Percentiles rank a stretch among this genome's conserved stretches.
Conservation (phyloP, 92 coral and sea anemone genomes). For the Virgularia gustaviana region DNA sequence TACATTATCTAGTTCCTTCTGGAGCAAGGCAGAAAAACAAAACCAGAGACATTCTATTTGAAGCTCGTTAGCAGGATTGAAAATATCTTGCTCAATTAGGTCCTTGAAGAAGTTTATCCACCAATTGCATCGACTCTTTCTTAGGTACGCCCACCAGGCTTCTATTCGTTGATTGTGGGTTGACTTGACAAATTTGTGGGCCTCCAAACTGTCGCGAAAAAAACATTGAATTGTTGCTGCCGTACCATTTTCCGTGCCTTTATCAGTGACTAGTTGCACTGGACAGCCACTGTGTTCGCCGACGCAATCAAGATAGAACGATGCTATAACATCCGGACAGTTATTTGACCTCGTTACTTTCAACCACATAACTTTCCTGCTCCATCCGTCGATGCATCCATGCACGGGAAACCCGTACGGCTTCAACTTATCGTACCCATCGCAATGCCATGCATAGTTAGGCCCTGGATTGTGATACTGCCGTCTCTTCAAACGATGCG, state of each 20-base stretch:
- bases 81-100: slow-evolving; percentile 12
- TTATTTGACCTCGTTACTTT: slow-evolving; percentile 39
- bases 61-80: slow-evolving; percentile 26
- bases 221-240: slow-evolving; percentile 37
- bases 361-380: slow-evolving; percentile 44
- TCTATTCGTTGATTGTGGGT: slow-evolving; percentile 36
- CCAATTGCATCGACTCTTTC: slow-evolving; percentile 27
- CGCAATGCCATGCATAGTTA: slow-evolving; percentile 44
- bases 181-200: slow-evolving; percentile 31
- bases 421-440: slow-evolving; percentile 47
- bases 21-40: slow-evolving; percentile 32
- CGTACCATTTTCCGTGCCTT: slow-evolving; percentile 45
- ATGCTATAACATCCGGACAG: slow-evolving; percentile 39
- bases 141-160: slow-evolving; percentile 38
- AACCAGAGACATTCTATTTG: slow-evolving; percentile 46
- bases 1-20: slow-evolving; percentile 29
- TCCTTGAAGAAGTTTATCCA: slow-evolving; percentile 51
- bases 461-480: slow-evolving; percentile 29
- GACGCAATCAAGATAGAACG: slow-evolving; percentile 40
- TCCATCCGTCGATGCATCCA: slow-evolving; percentile 49
- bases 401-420: slow-evolving; percentile 49
- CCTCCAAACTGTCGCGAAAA: slow-evolving; percentile 5
- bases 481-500: slow-evolving; percentile 39
- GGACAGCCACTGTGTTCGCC: slow-evolving; percentile 38
- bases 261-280: slow-evolving; percentile 29